These are phyloP conservation scores for Sycobia sp. DNA, from an alignment of 1,140 invertebrate species.

Conservation along the genomic window DNA sequence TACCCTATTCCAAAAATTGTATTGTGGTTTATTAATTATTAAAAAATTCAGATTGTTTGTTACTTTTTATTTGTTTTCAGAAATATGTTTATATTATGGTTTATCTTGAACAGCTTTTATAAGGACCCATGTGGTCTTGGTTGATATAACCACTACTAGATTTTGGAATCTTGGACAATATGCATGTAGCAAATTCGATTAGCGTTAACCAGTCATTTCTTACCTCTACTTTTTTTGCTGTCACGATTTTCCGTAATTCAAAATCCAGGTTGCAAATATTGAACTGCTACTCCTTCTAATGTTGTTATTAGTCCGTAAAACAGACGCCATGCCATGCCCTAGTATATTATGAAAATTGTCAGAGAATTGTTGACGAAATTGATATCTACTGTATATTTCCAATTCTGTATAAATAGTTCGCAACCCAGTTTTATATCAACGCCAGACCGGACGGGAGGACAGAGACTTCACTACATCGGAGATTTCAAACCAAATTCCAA, in stretches of 20 bases:
- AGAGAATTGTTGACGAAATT: slow-evolving; percentile 20
- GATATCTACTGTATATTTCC: too few species aligned
- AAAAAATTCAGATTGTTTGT: not conserved
- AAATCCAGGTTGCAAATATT: not conserved
- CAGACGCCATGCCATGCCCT: slow-evolving; percentile 21
- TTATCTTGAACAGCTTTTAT: slow-evolving; percentile 21
- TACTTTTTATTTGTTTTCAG: not conserved
- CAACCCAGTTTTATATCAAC: too few species aligned
- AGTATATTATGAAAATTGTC: not conserved
- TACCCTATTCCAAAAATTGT: not conserved
- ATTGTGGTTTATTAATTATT: not conserved
- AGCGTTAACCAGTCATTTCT: not conserved
- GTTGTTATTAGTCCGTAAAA: not conserved
- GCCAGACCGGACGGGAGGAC: too few species aligned
- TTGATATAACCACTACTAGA: not conserved
- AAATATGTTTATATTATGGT: not conserved
- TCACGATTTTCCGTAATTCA: slow-evolving; percentile 17
- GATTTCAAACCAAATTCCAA: too few species aligned
- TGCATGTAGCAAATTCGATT: not conserved
- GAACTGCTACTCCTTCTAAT: not conserved
- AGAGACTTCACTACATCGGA: too few species aligned
- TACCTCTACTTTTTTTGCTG: not conserved
- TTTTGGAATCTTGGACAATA: too few species aligned
- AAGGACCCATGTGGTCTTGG: slow-evolving; percentile 29
- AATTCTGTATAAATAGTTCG: too few species aligned